These are phyloP conservation scores for Zapus hudsonius DNA, from an alignment of 2,113 vertebrate genomes.

Conservation along the genomic window DNA sequence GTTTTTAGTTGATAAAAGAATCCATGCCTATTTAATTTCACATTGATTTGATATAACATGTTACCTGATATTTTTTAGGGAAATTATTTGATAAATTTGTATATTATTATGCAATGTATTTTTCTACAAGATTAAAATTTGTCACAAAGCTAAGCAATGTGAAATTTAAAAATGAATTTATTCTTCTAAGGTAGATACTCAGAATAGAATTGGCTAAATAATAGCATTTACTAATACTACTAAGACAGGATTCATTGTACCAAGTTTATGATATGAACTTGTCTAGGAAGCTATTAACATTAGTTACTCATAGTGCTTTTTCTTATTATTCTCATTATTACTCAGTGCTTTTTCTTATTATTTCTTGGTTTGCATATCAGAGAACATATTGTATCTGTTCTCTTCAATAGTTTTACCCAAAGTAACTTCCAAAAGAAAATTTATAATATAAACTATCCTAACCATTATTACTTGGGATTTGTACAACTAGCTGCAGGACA, in stretches of 20 bases:
- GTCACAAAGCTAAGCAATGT: background rate
- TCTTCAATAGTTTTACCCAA: background rate
- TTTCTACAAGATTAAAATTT: background rate
- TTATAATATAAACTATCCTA: background rate
- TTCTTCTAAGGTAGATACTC: background rate
- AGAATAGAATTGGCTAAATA: conserved; percentile 8
- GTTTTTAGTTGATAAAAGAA: conserved; percentile 17
- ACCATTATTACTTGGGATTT: conserved; percentile 29
- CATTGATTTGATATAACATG: background rate
- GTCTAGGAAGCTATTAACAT: background rate
- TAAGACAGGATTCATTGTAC: background rate
- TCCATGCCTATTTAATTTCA: background rate
- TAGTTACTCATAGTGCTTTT: background rate
- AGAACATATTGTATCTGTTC: background rate
- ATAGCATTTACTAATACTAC: background rate
- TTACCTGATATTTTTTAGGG: background rate
- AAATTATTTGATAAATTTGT: conserved; percentile 1
- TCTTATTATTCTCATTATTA: background rate
- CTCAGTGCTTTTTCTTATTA: background rate
- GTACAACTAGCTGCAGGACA: background rate
- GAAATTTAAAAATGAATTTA: conserved; percentile 14
- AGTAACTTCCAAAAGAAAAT: conserved; percentile 29
- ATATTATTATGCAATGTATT: background rate
- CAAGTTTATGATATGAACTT: background rate
- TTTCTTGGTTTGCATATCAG: conserved; percentile 31